phyloP scores from a whole-genome alignment of 2,797 vertebrate genomes.

The Glyptemys insculpta region DNA sequence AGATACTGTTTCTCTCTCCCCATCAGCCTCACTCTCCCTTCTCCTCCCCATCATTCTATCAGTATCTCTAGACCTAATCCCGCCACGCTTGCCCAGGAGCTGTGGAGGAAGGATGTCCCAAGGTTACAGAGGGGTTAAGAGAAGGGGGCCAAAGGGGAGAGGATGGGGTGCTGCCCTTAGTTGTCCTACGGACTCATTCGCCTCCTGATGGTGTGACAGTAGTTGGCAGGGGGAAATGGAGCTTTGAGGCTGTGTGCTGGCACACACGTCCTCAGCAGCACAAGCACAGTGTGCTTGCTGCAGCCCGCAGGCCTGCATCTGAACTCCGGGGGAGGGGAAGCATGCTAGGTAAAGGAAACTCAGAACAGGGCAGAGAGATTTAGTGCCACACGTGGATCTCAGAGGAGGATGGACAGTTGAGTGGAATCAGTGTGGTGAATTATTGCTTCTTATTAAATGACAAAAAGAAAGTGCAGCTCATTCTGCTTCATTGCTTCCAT shows the following conservation, averaged over 20 bases:
- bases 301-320: not conserved
- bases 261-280: conserved; percentile 50
- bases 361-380: not conserved
- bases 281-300: not conserved
- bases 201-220: not conserved
- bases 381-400: not conserved
- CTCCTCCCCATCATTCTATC: not conserved
- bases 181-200: not conserved
- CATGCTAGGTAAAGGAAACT: not conserved
- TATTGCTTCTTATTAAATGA: not conserved
- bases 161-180: conserved; percentile 16
- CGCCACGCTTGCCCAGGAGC: not conserved
- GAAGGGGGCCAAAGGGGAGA: not conserved
- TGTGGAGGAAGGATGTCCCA: not conserved
- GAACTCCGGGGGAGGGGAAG: not conserved
- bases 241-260: conserved; percentile 4
- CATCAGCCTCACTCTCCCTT: not conserved
- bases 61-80: not conserved
- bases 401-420: not conserved
- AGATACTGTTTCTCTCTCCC: not conserved
- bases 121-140: conserved; percentile 9
- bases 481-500: not conserved
- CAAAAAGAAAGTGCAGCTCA: not conserved
- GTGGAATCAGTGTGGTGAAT: not conserved
- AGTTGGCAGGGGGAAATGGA: not conserved